Base-by-base conservation (phyloP, 2,797 vertebrate genomes). In the Muscicapa comitata region DNA sequence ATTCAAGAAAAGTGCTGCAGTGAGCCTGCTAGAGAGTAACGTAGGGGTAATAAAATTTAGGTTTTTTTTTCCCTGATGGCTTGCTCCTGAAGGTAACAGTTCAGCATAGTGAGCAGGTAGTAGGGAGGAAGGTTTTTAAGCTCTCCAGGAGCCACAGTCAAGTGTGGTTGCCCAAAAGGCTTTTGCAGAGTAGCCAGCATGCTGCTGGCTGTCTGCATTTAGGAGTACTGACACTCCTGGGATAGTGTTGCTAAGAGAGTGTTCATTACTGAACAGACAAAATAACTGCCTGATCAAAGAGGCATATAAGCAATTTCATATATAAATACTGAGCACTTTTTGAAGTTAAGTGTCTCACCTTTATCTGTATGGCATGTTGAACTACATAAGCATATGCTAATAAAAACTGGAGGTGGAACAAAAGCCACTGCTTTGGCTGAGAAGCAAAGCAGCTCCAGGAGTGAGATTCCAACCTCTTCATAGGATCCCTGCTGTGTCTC, bases 11-110 rank as follows among this genome's bases (percentile, higher is more conserved):
- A 19, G 19, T 77, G 29, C 68, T 74, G 50, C 38, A 33, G 33
- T 50, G 55, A 86, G 24, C 42, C 61, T 57, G 29, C n/a, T 45
- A 53, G 45, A 66, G 43, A 55, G 54, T 65, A 62, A 48, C 7
- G 5, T 58, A 55, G n/a, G 20, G 28, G 79, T 66, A 37, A 66
- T 74, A 3, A 76, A 37, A 38, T 63, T 9, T 33, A 19, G 17
- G 17, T 1, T 0, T 1, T 19, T n/a, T n/a, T 53, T 28, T 3
- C 24, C 15, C n/a, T 50, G 8, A 18, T 86, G 45, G 29, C 25
- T 85, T 79, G 17, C 75, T 91, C 31, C 20, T 35, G 61, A 43
- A 74, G 15, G 6, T 38, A 18, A 45, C 26, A 63, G 37, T 59
- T 92, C 24, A 68, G 62, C 54, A 8, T 17, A 25, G 35, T 1